Base-by-base conservation (phyloP, 2,888 invertebrate species). In the Biston stratarius region DNA sequence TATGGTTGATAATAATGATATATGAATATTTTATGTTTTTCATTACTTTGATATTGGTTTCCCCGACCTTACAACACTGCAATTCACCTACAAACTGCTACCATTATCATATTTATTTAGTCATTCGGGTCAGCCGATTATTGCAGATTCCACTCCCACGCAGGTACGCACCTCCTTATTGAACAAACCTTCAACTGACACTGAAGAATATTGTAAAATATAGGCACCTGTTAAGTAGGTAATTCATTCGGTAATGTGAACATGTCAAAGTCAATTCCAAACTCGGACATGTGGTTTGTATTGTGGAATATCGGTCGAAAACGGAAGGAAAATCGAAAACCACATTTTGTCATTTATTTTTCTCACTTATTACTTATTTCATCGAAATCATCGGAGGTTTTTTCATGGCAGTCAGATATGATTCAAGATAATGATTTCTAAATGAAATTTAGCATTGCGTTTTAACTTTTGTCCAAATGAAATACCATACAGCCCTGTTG, bases 41-140 rank as follows among this genome's bases (percentile, higher is more conserved):
- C 24, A 36, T 55, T n/a, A 61, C 36, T 58, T 10, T 51, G 6
- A 45, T 40, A 57, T 47, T 61, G 51, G 45, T 51, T 56, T 44
- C 55, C 34, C 38, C 53, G 10, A 70, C 63, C 71, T 68, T 68
- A 56, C 5, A 47, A 59, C 36, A 44, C 14, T 61, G 61, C 62
- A 58, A 44, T 58, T 60, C 60, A 62, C 44, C 64, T 42, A 69
- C 61, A 73, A 70, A 67, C 67, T 55, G 60, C 69, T 66, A 56
- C 71, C 42, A 87, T 86, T 87, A 80, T 71, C 86, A 87, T 87
- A 80, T 53, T 65, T 69, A 71, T 87, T 82, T 86, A 85, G 86
- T 76, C 79, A 89, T 88, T 88, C 82, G 82, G 87, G 90, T 86
- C 86, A 83, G 77, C 72, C 72, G 75, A 79, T 78, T 78, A 82